Evolutionary conservation across 1,140 invertebrate species (phyloP), one percentile per base, ranked within the genome.

Genomic region (Polypedilum vanderplanki): DNA sequence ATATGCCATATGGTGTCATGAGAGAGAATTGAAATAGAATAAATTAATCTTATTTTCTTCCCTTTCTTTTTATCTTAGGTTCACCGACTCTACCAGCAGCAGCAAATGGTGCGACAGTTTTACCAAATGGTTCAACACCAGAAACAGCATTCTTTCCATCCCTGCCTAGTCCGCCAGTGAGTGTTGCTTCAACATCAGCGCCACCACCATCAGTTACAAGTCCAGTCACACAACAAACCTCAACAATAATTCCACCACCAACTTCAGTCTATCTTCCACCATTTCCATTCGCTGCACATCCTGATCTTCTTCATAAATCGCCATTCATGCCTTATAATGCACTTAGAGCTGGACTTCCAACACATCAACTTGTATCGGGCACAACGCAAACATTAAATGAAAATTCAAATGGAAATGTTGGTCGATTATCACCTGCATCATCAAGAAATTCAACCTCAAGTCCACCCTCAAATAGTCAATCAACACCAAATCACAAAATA

Each of bases 371-470:
- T 80, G 77, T 84, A 85, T 74, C 82, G 81, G 20, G 84, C 81
- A 18, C 74, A 5, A 77, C 79, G n/a, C 76, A 78, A 7, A 18
- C 77, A 46, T 22, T 74, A 12, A 22, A 57, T 8, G 75, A 79
- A n/a, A n/a, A 12, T 18, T 18, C 74, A 76, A 18, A 74, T 76
- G 40, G 46, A 12, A 76, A 70, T 12, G 81, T 83, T 65, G 82
- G 83, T n/a, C 82, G 85, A 57, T 77, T 86, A 76, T 87, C 86
- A 7, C 86, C 86, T 2, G 85, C 85, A 3, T 86, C 85, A 74
- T 87, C 86, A 76, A 81, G 86, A 74, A 85, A 79, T 40, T 85
- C 76, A 81, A 85, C 79, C 83, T 86, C 76, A 78, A 85, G 78
- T 83, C 85, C 81, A 77, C 85, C 77, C 79, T 81, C 70, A 85